A percentile compares a stretch with the other conserved stretches of the same genome.
Evolutionary conservation across 2,888 invertebrate species (phyloP).

Genomic region (Heteromurus nitidus): DNA sequence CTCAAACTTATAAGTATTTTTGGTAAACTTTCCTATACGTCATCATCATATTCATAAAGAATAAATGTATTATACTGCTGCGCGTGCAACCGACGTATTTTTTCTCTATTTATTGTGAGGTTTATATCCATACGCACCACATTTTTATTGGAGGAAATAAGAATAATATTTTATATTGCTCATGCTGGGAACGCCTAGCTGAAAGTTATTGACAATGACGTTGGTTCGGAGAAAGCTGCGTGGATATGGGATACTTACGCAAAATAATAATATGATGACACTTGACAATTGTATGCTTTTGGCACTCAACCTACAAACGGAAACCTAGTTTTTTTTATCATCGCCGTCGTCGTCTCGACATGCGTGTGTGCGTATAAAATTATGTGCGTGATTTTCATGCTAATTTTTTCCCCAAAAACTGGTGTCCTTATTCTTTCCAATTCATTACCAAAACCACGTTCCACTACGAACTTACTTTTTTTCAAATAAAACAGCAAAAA

Average conservation of each 20-base stretch:
- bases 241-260: conserved; percentile 2
- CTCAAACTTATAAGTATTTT: no score
- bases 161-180: no score
- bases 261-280: conserved; percentile 34
- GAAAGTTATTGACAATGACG: not conserved
- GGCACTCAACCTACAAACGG: conserved; percentile 42
- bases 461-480: not conserved
- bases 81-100: no score
- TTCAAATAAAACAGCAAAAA: not conserved
- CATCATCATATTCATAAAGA: no score
- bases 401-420: conserved; percentile 23
- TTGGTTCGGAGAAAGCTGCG: not conserved
- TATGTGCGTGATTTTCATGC: conserved; percentile 35
- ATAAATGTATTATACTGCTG: no score
- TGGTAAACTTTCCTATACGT: no score
- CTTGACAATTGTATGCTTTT: conserved; percentile 24
- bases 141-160: no score
- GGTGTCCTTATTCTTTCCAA: conserved; percentile 30
- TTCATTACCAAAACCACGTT: not conserved
- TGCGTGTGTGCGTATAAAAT: no score
- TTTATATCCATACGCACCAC: no score
- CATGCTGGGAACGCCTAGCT: no score
- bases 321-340: conserved; percentile 9
- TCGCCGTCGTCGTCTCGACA: no score
- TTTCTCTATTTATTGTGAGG: no score